A percentile compares a stretch with the other conserved stretches of the same genome.
Evolutionary conservation across 2,797 vertebrate genomes (phyloP).

Genomic region (Aselliscus stoliczkanus): DNA sequence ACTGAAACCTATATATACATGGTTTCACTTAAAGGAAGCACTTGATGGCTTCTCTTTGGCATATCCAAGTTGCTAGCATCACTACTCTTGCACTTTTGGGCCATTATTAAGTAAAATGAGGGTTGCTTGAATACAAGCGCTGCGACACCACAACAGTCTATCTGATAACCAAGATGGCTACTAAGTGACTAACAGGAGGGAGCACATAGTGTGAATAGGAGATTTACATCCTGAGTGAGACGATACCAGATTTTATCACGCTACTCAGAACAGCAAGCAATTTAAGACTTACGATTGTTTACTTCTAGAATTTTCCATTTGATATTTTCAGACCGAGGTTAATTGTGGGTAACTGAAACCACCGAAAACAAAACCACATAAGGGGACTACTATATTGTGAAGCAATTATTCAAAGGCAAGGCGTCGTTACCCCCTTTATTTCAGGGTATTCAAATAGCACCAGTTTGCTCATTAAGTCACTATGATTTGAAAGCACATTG

Average conservation of each 20-base stretch:
- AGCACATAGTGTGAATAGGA: background rate
- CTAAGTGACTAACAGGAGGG: background rate
- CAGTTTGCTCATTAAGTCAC: background rate
- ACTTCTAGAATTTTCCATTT: background rate
- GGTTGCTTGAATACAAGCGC: background rate
- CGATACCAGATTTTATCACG: background rate
- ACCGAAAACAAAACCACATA: background rate
- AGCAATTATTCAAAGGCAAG: background rate
- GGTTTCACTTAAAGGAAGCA: background rate
- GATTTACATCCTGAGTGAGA: background rate
- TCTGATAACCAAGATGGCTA: background rate
- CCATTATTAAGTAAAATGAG: background rate
- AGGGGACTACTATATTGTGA: background rate
- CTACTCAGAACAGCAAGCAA: background rate
- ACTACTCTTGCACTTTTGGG: background rate
- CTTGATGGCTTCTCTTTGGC: background rate
- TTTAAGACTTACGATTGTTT: background rate
- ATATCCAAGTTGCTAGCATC: too few species aligned
- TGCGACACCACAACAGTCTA: background rate
- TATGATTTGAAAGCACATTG: background rate
- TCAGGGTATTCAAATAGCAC: background rate
- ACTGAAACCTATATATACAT: background rate
- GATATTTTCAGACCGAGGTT: background rate
- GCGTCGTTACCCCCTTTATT: background rate
- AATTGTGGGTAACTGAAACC: background rate